Evolutionary conservation across 2,797 vertebrate species (phyloP), one percentile per base, ranked within the genome.

Genomic region (Hippopotamyrus pictus): DNA sequence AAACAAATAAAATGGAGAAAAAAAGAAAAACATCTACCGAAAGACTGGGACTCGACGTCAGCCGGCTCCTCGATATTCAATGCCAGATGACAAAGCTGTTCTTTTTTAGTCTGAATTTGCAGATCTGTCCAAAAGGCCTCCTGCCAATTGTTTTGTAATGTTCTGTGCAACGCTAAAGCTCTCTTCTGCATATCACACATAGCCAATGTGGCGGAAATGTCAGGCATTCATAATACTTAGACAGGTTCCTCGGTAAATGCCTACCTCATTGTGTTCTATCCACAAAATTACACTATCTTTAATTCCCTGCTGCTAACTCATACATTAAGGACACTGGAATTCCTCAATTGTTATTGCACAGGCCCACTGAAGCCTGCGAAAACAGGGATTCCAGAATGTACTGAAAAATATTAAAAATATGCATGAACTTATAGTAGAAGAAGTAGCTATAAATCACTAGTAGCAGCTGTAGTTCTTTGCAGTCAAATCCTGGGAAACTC

Each of bases 381-480:
- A 50, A 84, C 11, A 8, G 17, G 19, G 17, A 50, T 25, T 50
- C 46, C 9, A 46, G 82, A 84, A 50, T 22, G 8, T 0, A 84
- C 46, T 48, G 46, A 19, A 46, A n/a, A 48, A 84, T 84, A 14
- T 46, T 3, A 84, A 84, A 33, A 84, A 22, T 44, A 84, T 5
- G 8, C 22, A 46, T 84, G 44, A 11, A 48, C 22, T 22, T 17
- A 50, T 11, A 83, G 79, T 3, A 25, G n/a, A 83, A 46, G 46
- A 84, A 84, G 22, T 44, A 84, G 46, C 7, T 22, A 22, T 84
- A 44, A 84, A 84, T 50, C 82, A 84, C 46, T 11, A 84, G 41
- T n/a, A 84, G 82, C 82, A 84, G 82, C 19, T 84, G 82, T 84
- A 84, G n/a, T 25, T 22, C 44, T 84, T 46, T 84, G 19, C 82